Evolutionary conservation across 2,113 vertebrate species (phyloP).

Genomic region (Microtus pennsylvanicus): DNA sequence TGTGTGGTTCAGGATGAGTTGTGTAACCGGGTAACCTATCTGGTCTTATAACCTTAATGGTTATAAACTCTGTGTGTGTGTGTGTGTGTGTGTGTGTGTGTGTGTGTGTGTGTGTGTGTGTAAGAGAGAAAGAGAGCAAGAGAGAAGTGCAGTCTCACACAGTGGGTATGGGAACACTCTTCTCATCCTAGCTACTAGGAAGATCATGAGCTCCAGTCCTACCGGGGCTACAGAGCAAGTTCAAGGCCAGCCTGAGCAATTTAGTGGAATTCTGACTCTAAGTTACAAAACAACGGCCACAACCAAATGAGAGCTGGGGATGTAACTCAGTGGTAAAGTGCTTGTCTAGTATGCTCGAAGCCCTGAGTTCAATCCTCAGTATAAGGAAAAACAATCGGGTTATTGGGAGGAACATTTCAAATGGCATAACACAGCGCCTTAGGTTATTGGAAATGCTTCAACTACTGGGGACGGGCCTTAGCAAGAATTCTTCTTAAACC

Average conservation of each 20-base stretch:
- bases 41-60: background rate
- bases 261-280: background rate
- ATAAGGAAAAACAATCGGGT: background rate
- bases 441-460: constrained; percentile 1
- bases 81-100: background rate
- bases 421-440: background rate
- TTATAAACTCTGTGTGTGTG: background rate
- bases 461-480: background rate
- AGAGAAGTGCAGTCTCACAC: background rate
- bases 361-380: background rate
- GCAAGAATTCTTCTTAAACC: background rate
- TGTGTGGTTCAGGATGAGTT: background rate
- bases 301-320: no score
- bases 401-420: background rate
- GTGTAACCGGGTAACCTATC: background rate
- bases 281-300: background rate
- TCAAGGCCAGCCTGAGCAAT: background rate
- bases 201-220: background rate
- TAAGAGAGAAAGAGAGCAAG: no score
- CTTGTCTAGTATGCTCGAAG: background rate
- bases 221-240: background rate
- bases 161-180: background rate
- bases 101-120: background rate
- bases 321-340: background rate
- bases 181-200: background rate